Conservation (phyloP, 1,140 invertebrate genomes). For the Aphidius gifuensis region DNA sequence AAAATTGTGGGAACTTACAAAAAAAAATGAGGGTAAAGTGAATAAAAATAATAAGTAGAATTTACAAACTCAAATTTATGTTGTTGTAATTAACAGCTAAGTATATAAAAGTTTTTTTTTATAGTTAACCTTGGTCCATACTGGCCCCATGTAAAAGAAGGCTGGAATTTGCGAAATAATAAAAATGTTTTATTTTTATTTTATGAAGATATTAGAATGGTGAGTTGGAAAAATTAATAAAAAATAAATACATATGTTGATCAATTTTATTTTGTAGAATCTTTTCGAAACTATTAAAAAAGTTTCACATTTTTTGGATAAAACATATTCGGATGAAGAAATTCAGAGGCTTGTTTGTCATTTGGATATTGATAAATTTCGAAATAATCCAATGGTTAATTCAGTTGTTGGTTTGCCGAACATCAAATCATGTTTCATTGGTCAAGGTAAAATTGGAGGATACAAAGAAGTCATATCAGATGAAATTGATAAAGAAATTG, state of each 20-base stretch:
- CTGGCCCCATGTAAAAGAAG: slow-evolving; percentile 4
- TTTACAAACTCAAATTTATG: too few species aligned
- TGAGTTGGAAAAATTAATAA: too few species aligned
- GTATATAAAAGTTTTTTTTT: background rate
- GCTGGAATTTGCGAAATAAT: slow-evolving; percentile 1
- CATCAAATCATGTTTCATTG: background rate
- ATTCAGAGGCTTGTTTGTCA: background rate
- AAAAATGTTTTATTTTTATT: slow-evolving; percentile 6
- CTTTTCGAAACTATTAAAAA: background rate
- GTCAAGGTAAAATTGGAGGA: slow-evolving; percentile 7
- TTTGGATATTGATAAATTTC: slow-evolving; percentile 4
- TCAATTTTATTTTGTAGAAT: background rate
- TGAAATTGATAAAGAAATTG: slow-evolving; percentile 8
- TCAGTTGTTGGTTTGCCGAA: background rate
- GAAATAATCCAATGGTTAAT: background rate
- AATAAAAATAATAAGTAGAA: too few species aligned
- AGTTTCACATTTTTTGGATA: background rate
- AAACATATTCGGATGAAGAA: background rate
- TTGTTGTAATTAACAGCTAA: too few species aligned
- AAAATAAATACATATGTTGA: background rate
- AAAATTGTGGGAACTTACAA: background rate
- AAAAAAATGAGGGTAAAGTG: background rate
- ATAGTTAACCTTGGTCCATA: background rate
- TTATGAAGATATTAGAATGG: slow-evolving; percentile 1
- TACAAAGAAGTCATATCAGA: slow-evolving; percentile 3